Evolutionary conservation across 2,113 vertebrate genomes (phyloP).

Genomic region (Aldabrachelys gigantea): DNA sequence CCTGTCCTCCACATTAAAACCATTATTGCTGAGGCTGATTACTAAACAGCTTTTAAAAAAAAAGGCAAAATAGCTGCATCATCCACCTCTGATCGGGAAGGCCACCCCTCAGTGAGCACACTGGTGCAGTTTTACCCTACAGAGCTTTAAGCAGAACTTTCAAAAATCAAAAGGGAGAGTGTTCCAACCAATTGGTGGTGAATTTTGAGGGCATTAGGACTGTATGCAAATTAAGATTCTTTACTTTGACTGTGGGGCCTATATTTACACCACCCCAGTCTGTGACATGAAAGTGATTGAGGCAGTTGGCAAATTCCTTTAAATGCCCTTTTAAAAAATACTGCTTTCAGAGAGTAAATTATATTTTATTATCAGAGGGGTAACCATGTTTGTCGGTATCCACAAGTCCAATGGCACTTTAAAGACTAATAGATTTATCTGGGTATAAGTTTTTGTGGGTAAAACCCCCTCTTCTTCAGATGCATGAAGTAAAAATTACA

Average conservation of each 20-base stretch:
- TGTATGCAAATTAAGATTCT: accelerated
- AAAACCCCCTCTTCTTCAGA: too few species aligned
- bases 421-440: too few species aligned
- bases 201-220: not conserved
- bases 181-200: accelerated
- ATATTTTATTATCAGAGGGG: not conserved
- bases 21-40: not conserved
- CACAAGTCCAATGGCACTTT: too few species aligned
- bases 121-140: not conserved
- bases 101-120: accelerated
- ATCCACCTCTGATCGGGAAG: not conserved
- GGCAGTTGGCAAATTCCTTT: not conserved
- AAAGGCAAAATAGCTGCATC: not conserved
- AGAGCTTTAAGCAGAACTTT: accelerated
- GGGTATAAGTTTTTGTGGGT: too few species aligned
- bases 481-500: too few species aligned
- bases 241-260: not conserved
- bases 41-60: not conserved
- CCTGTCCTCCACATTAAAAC: not conserved
- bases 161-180: not conserved
- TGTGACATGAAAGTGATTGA: not conserved
- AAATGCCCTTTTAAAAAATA: not conserved
- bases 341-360: not conserved
- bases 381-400: too few species aligned
- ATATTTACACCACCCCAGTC: not conserved